phyloP scores from a whole-genome alignment of 2,797 vertebrate genomes.

The Labroides dimidiatus region DNA sequence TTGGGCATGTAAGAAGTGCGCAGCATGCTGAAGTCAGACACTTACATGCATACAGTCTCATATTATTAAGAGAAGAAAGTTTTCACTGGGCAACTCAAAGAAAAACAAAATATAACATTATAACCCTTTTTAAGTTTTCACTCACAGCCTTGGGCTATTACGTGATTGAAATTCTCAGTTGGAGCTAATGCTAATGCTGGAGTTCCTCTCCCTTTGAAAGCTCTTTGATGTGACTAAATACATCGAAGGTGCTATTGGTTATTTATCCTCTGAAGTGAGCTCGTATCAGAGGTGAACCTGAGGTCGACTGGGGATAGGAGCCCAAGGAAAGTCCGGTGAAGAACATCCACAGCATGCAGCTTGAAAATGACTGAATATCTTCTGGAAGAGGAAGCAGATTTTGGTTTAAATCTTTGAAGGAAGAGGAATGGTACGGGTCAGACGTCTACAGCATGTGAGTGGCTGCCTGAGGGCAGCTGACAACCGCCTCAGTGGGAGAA shows the following conservation, averaged over 20 bases:
- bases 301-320: constrained; percentile 39
- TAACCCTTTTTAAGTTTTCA: constrained; percentile 51
- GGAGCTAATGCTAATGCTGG: constrained; percentile 57
- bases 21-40: constrained; percentile 5
- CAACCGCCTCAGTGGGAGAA: constrained; percentile 66
- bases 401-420: constrained; percentile 49
- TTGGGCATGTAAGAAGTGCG: constrained; percentile 3
- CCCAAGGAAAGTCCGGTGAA: constrained; percentile 43
- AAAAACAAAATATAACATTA: constrained; percentile 55
- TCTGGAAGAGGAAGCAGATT: constrained; percentile 35
- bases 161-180: constrained; percentile 52
- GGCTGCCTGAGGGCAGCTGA: constrained; percentile 64
- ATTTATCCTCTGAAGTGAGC: constrained; percentile 57
- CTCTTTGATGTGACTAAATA: constrained; percentile 71
- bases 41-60: constrained; percentile 15
- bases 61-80: constrained; percentile 22
- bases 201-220: constrained; percentile 66
- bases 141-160: constrained; percentile 55
- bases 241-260: constrained; percentile 59
- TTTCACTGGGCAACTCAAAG: constrained; percentile 26
- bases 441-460: constrained; percentile 46
- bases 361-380: constrained; percentile 51
- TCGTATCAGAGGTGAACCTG: constrained; percentile 53
- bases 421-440: constrained; percentile 45
- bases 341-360: constrained; percentile 22